A percentile compares a stretch with the other conserved stretches of the same genome.
These are phyloP conservation scores for Aporophyla nigra DNA, from an alignment of 2,888 invertebrate genomes.

Conservation along the genomic window DNA sequence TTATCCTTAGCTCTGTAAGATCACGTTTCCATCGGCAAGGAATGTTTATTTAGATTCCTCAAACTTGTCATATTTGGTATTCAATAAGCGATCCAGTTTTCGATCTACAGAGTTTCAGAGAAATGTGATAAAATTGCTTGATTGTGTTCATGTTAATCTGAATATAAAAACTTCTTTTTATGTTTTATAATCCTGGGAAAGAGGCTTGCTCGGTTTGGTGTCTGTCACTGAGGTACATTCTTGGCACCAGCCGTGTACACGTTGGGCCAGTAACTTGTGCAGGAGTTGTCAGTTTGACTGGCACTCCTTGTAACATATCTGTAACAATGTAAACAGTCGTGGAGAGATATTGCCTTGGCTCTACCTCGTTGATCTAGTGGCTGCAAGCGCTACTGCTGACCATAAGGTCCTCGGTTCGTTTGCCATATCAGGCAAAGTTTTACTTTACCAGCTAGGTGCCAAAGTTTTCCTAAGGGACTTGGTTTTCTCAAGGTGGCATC, in stretches of 20 bases:
- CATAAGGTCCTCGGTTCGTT: too few species aligned
- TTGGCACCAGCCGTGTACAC: constrained; percentile 47
- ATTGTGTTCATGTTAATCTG: constrained; percentile 54
- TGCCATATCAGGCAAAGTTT: neutral
- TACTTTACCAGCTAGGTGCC: neutral
- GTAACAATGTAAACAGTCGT: constrained; percentile 27
- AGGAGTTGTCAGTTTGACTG: constrained; percentile 22
- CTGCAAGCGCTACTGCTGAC: too few species aligned
- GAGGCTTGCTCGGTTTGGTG: neutral
- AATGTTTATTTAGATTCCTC: constrained; percentile 42
- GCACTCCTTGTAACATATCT: constrained; percentile 23
- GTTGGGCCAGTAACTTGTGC: constrained; percentile 37
- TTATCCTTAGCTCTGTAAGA: neutral
- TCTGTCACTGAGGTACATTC: constrained; percentile 40
- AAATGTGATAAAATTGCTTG: constrained; percentile 59
- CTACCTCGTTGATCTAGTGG: neutral
- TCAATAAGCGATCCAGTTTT: constrained; percentile 57
- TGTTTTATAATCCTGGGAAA: constrained; percentile 53
- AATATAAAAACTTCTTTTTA: constrained; percentile 37
- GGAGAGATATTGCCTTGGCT: neutral
- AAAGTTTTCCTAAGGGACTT: too few species aligned
- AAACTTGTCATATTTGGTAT: constrained; percentile 62
- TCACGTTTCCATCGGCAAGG: neutral
- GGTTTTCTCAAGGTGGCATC: too few species aligned
- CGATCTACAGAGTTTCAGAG: constrained; percentile 55